Base-by-base conservation (phyloP, 2,797 vertebrate genomes). In the Mastacembelus armatus region DNA sequence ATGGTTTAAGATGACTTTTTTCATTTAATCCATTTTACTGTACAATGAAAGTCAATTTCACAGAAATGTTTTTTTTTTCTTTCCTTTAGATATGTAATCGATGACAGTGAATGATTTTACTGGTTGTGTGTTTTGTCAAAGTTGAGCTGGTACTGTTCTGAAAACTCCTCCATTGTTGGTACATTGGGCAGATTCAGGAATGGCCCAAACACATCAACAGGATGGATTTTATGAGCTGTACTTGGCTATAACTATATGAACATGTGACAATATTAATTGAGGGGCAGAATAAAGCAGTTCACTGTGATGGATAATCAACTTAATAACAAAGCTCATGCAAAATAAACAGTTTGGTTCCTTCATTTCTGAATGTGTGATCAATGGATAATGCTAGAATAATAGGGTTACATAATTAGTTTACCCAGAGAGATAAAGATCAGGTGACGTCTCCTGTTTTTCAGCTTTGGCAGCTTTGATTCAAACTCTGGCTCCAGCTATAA, bases 381-480 rank as follows among this genome's bases (percentile, higher is more conserved):
- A 64, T 36, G 30, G 14, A 77, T 65, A 33, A 50, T 33, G 12
- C 8, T 22, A 39, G n/a, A 52, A 50, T 61, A 60, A 64, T 22
- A n/a, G 24, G 2, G 15, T 27, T 15, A 33, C 14, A 49, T 21
- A 43, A 35, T 47, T 7, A 30, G 11, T 66, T 88, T 86, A 88
- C 80, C 81, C 86, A 60, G 64, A 61, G 15, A 89, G 77, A 70
- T 71, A 48, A 3, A 65, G 77, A 61, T 80, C 78, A 71, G 69
- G 24, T 22, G 78, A 36, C 52, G 44, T 26, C 70, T 80, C 33
- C 42, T 52, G n/a, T 40, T 61, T 45, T 81, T 72, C 19, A 48
- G 35, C 11, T 51, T 57, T 26, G 29, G 55, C 48, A 22, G 59
- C 39, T 81, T 50, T 48, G 79, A 59, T 61, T 67, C 78, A 58